Evolutionary conservation across 2,888 invertebrate genomes (phyloP).

Genomic region (Pristionchus entomophagus): DNA sequence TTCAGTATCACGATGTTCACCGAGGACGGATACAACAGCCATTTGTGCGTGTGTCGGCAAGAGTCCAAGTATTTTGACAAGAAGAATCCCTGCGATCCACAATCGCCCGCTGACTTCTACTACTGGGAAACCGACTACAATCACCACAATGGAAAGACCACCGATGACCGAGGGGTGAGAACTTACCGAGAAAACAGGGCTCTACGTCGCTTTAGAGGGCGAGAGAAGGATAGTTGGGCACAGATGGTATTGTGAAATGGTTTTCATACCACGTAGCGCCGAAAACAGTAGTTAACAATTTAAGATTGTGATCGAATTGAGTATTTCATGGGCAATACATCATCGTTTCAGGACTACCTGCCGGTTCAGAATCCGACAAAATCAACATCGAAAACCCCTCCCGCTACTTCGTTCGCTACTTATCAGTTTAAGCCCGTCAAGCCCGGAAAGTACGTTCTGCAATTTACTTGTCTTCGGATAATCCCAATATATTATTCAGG

Average conservation of each 20-base stretch:
- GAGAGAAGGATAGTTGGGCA: too few species aligned
- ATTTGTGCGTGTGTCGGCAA: conserved; percentile 67
- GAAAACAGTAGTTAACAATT: too few species aligned
- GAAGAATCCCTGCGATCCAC: conserved; percentile 64
- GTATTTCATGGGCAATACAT: too few species aligned
- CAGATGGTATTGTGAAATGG: too few species aligned
- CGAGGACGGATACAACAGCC: conserved; percentile 54
- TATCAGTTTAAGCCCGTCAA: conserved; percentile 67
- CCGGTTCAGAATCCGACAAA: too few species aligned
- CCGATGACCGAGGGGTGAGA: conserved; percentile 34
- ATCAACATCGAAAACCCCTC: too few species aligned
- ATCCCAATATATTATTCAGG: conserved; percentile 39
- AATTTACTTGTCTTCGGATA: not conserved
- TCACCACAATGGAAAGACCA: conserved; percentile 1
- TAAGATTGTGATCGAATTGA: too few species aligned
- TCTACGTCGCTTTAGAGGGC: too few species aligned
- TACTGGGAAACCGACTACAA: conserved; percentile 65
- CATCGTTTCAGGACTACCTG: conserved; percentile 1
- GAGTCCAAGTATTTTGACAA: conserved; percentile 14
- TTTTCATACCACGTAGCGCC: too few species aligned
- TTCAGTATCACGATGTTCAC: conserved; percentile 59
- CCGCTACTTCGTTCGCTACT: too few species aligned
- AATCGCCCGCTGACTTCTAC: conserved; percentile 68
- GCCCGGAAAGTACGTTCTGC: conserved; percentile 63
- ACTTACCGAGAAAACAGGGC: too few species aligned